These are phyloP conservation scores for Catharus minimus DNA, from an alignment of 2,113 vertebrate species.

Conservation along the genomic window DNA sequence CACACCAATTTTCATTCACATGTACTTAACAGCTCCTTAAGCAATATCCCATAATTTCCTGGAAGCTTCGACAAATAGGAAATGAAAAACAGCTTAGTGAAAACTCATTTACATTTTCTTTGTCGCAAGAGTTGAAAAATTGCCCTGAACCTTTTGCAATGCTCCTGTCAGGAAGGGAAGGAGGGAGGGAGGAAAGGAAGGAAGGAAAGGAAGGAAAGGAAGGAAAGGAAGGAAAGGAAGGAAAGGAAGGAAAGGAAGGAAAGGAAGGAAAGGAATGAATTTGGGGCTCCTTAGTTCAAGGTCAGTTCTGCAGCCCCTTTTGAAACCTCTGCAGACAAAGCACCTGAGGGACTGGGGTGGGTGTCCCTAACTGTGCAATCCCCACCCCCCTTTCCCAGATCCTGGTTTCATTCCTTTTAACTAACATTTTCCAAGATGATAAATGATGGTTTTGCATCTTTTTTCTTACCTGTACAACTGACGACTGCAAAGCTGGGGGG, in stretches of 20 bases:
- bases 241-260: fast-evolving
- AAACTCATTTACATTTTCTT: slow-evolving; percentile 23
- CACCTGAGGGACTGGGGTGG: neutral
- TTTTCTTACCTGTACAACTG: slow-evolving; percentile 89
- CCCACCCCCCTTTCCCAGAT: fast-evolving
- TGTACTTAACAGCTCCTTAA: slow-evolving; percentile 16
- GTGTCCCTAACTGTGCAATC: neutral
- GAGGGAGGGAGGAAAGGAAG: too few relatives aligned
- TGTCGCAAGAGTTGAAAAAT: neutral
- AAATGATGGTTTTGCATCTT: neutral
- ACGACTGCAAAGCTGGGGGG: slow-evolving; percentile 79
- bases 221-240: too few relatives aligned
- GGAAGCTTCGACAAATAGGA: slow-evolving; percentile 29
- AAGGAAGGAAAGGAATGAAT: neutral
- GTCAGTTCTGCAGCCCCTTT: neutral
- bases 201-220: too few relatives aligned
- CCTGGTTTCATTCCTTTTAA: neutral
- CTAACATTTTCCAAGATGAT: neutral
- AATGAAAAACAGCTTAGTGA: neutral
- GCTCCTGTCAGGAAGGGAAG: neutral
- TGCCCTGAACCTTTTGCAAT: neutral
- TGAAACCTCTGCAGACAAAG: neutral
- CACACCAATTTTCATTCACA: neutral
- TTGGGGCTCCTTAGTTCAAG: neutral
- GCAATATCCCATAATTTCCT: slow-evolving; percentile 18